Conservation (phyloP, 2,113 vertebrate genomes). For the Rhodinocichla rosea region DNA sequence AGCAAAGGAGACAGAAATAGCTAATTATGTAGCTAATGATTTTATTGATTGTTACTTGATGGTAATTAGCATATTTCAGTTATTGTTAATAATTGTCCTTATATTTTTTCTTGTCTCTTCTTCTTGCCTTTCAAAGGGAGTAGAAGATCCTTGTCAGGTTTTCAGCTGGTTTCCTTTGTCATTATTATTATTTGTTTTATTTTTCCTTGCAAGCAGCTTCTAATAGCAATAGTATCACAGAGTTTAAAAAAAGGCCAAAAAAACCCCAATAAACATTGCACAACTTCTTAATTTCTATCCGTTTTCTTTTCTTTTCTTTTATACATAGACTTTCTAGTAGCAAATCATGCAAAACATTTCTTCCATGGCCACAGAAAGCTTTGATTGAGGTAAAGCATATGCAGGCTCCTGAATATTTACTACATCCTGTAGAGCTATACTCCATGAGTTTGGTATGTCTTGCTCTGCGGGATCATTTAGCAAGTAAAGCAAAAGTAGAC, state of each 20-base stretch:
- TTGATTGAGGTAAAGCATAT: not conserved
- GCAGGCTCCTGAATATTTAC: not conserved
- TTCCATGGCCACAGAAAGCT: not conserved
- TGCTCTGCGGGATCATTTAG: slow-evolving; percentile 6
- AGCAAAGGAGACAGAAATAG: not conserved
- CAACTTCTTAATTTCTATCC: not conserved
- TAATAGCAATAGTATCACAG: not conserved
- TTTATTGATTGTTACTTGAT: not conserved
- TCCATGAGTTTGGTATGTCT: not conserved
- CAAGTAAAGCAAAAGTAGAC: not conserved
- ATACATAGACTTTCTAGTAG: not conserved
- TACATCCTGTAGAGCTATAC: not conserved
- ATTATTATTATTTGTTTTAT: not conserved
- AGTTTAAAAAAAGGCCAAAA: not conserved
- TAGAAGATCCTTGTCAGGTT: not conserved
- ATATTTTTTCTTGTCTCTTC: not conserved
- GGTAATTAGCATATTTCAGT: not conserved
- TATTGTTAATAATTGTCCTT: not conserved
- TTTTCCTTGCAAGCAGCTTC: not conserved
- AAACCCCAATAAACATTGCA: not conserved
- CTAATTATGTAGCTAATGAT: not conserved
- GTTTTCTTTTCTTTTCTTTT: not conserved
- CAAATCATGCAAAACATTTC: not conserved
- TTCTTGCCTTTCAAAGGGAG: not conserved
- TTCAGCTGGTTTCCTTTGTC: not conserved